Base-by-base conservation (phyloP, 2,113 vertebrate species). In the Tragelaphus buxtoni region DNA sequence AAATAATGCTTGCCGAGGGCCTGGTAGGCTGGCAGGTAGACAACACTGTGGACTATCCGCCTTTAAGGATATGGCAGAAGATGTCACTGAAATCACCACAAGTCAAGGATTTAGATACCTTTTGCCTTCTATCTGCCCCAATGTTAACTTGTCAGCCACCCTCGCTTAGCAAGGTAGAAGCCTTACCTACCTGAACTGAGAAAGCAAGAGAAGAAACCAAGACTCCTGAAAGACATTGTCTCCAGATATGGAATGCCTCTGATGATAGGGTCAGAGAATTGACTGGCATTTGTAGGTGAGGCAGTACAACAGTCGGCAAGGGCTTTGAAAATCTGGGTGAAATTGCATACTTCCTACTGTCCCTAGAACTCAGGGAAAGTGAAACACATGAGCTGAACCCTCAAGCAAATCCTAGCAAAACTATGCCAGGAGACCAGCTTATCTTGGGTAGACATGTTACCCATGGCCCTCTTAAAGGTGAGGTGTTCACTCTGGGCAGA, bases 11-110 rank as follows among this genome's bases (percentile, higher is more conserved):
- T 42, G 22, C 69, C 22, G 26, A 74, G 69, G 22, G 28, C 39
- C 35, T 42, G 13, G 22, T 4, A 13, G 11, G 22, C 39, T 22
- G 11, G 69, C 22, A 74, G 22, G 5, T 18, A 14, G 20, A 42
- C 11, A 74, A 24, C 5, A 74, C 0, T 74, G 5, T 26, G 1
- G 39, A 74, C 39, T 13, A 3, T 42, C 39, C 0, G 5, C 11
- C 35, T 74, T 42, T 42, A 3, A 72, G 39, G 22, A 26, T 42
- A 74, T 26, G 30, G 39, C 39, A 42, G 69, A 7, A 26, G 69
- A 42, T 6, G 1, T 26, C 22, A 13, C 22, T 74, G 69, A 74
- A 42, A 42, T 26, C 20, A 74, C 11, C 22, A 11, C 11, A 42
- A 74, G 22, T 42, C 11, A 42, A 42, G 22, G 69, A 42, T 74